A percentile compares a stretch with the other conserved stretches of the same genome.
phyloP scores from a whole-genome alignment of 1,140 invertebrate species.

The Yoshiicerus persimilis region DNA sequence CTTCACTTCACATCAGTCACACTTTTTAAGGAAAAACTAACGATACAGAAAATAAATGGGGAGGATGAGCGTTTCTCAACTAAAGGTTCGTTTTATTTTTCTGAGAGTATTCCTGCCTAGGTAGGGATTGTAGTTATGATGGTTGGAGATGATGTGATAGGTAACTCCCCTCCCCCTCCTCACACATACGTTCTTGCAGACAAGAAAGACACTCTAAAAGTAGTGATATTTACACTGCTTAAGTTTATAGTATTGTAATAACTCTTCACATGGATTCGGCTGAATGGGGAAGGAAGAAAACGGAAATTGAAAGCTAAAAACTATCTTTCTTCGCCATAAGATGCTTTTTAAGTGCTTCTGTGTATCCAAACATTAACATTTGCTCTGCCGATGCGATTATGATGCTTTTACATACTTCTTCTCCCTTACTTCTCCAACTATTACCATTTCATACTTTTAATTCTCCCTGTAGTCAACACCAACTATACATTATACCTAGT shows the following conservation, averaged over 20 bases:
- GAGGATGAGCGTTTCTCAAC: not conserved
- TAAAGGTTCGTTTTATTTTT: too few species aligned
- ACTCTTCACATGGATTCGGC: not conserved
- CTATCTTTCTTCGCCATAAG: not conserved
- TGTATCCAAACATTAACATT: not conserved
- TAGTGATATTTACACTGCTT: not conserved
- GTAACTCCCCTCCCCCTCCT: not conserved
- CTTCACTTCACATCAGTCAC: not conserved
- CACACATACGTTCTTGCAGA: not conserved
- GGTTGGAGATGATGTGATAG: not conserved
- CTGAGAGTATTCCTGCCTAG: not conserved
- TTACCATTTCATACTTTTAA: not conserved
- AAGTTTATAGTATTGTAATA: not conserved
- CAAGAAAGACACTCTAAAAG: not conserved
- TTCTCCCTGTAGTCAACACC: not conserved
- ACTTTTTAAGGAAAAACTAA: not conserved
- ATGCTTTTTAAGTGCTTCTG: not conserved
- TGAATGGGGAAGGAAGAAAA: not conserved
- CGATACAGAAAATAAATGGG: not conserved
- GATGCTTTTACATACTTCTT: not conserved
- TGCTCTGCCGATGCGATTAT: not conserved
- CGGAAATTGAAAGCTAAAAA: not conserved
- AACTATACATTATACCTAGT: not conserved
- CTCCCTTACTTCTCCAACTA: not conserved
- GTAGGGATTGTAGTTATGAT: not conserved